Percentiles rank a stretch among this genome's conserved stretches.
phyloP scores from a whole-genome alignment of 2,888 invertebrate genomes.

The Lasiommata megera region DNA sequence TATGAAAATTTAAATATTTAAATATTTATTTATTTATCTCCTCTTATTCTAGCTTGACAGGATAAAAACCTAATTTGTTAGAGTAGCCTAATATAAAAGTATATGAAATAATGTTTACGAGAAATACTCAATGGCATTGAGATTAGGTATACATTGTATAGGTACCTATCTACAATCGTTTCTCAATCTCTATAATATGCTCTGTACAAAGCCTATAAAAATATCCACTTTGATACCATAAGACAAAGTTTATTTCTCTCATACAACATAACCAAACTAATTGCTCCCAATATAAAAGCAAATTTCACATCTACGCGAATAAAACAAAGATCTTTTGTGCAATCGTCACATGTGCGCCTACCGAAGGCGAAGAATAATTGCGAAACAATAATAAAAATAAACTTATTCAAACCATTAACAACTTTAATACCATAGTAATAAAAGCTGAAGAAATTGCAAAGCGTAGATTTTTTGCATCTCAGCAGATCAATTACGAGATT shows the following conservation, averaged over 20 bases:
- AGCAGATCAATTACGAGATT: conserved; percentile 20
- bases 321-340: conserved; percentile 52
- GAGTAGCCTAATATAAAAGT: too few species aligned
- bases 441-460: background rate
- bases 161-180: background rate
- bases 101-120: too few species aligned
- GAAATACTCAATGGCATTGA: too few species aligned
- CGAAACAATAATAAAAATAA: background rate
- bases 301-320: conserved; percentile 20
- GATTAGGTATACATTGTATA: too few species aligned
- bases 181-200: background rate
- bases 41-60: too few species aligned
- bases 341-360: conserved; percentile 54
- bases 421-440: background rate
- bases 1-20: too few species aligned
- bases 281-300: conserved; percentile 13
- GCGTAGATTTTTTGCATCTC: conserved; percentile 5
- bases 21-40: too few species aligned
- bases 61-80: too few species aligned
- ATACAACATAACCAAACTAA: background rate
- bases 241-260: background rate
- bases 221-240: background rate
- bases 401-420: background rate
- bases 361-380: conserved; percentile 44
- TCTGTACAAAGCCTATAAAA: background rate